These are phyloP conservation scores for Muscicapa adusta DNA, from an alignment of 2,113 vertebrate genomes.

Conservation along the genomic window DNA sequence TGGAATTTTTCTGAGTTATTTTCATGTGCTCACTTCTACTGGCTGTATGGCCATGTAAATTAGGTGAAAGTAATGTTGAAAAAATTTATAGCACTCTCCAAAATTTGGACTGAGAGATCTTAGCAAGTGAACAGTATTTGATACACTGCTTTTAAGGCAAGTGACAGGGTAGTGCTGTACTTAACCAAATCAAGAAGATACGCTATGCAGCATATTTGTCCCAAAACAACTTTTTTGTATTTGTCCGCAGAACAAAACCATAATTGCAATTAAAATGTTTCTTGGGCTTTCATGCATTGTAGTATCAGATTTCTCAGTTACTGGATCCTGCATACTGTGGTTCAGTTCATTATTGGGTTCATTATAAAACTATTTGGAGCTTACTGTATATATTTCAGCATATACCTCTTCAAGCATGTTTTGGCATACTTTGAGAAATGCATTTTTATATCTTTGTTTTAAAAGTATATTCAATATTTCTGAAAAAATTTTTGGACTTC, in stretches of 20 bases:
- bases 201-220: background rate
- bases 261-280: background rate
- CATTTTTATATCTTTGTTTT: background rate
- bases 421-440: background rate
- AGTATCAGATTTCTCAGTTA: background rate
- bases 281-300: background rate
- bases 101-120: background rate
- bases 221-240: background rate
- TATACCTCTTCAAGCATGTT: background rate
- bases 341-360: background rate
- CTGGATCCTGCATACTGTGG: background rate
- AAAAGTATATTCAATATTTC: background rate
- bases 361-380: background rate
- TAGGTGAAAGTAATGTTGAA: background rate
- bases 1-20: background rate
- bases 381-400: background rate
- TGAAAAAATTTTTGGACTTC: background rate
- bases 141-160: background rate
- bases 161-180: background rate
- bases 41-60: background rate
- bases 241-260: background rate
- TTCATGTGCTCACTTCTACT: background rate
- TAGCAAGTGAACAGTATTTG: background rate
- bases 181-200: background rate
- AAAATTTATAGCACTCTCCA: accelerated